Evolutionary conservation across 2,797 vertebrate species (phyloP), one percentile per base, ranked within the genome.

Genomic region (Pipistrellus pipistrellus): DNA sequence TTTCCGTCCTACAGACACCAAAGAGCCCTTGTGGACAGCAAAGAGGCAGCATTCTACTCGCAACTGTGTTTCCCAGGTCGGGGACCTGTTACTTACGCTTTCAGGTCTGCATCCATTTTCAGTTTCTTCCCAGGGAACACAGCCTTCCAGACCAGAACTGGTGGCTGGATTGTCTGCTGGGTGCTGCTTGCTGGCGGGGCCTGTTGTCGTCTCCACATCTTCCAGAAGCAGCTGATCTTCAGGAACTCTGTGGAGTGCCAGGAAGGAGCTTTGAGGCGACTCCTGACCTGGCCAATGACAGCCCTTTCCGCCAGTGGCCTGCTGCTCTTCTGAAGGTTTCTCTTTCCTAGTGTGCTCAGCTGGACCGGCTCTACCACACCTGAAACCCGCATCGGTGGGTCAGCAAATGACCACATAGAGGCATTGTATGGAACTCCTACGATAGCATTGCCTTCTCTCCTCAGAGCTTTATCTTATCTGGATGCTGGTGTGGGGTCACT

Each of bases 1-100:
- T 44, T 27, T 41, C 69, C 59, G 17, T 32, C 21, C 20, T 69
- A 38, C 20, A 85, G 71, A 41, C 3, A 30, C 64, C 30, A 8
- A 25, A 77, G 59, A 59, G 35, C 38, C 8, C 25, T 59, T n/a
- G 59, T 10, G 12, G 18, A 30, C 0, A 23, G 44, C 66, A 62
- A 48, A 90, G 59, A 20, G 12, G 23, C 32, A 77, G 14, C 9
- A 17, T 4, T 8, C 3, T 6, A 14, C 18, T 73, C 48, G 38
- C 27, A 14, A 17, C 4, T 69, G 13, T 18, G 59, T 59, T 78
- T 68, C 48, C 64, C 25, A 93, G 94, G 64, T 92, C 59, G 51
- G 46, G 85, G 78, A 90, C 75, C 92, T 57, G 48, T 62, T 71
- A 96, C 96, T 96, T 85, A 97, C 82, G 35, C 2, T 76, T 94